Base-by-base conservation (phyloP, 2,888 invertebrate genomes). In the Clivina fossor region DNA sequence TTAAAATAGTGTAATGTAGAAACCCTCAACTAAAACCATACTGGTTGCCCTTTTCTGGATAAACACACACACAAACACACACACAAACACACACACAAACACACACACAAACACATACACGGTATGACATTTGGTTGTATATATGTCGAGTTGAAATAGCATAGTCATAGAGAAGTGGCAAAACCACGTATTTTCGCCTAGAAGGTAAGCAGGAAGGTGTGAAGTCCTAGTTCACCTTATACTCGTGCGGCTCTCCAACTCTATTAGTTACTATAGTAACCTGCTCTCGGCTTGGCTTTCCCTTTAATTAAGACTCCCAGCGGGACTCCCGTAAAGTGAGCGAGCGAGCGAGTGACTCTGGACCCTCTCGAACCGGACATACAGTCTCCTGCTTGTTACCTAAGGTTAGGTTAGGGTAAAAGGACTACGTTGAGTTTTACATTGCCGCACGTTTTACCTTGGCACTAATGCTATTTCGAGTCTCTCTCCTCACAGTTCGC, bases 251-350 rank as follows among this genome's bases (percentile, higher is more conserved):
- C 63, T 32, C 40, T 47, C 32, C 32, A 54, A 54, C 54, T 47
- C 55, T 64, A 66, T 67, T 67, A 66, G 67, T 65, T 63, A 62
- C 66, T 63, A 67, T 66, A 62, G 66, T 63, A 65, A 67, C 66
- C 62, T 58, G 54, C 47, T n/a, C n/a, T n/a, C n/a, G n/a, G n/a
- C n/a, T n/a, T 63, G 46, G 55, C 47, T 55, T 54, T 46, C 46
- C 47, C 66, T 65, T 66, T 67, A 67, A 67, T 67, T 66, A 67
- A 66, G 67, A 63, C 62, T 65, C 65, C 63, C 61, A 41, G 56
- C 49, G 61, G 61, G 57, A 44, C 49, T 53, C n/a, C n/a, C 59
- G 58, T 60, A 55, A 55, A 55, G 54, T 47, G 54, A 46, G 37
- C 30, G 47, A 46, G 55, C 47, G 54, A 35, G 37, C 24, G 46